Evolutionary conservation across 2,888 invertebrate species (phyloP), one percentile per base, ranked within the genome.

Genomic region (Pseudococcus longispinus): DNA sequence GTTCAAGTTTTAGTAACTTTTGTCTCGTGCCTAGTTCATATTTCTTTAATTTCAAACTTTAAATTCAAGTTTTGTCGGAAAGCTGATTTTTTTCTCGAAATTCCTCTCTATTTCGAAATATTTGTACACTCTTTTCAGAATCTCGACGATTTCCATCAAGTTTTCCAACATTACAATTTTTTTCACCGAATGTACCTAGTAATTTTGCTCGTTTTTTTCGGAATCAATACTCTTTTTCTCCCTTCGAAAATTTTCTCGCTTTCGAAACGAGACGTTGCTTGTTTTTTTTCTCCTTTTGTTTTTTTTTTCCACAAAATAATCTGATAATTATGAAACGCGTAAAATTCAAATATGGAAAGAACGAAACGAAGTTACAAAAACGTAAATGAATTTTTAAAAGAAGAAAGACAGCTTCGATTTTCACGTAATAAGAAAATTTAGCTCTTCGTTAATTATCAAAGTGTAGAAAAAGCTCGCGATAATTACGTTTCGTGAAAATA

Each of bases 401-500:
- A 60, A 23, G 60, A 60, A 60, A 60, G 60, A 70, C 18, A 32
- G 70, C 29, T 70, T 70, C 60, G 60, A 60, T 60, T 60, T 23
- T 60, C 13, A 23, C 20, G 23, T 60, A 60, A 60, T 60, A 23
- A 23, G 60, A 60, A 60, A 70, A 70, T 70, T 70, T 6, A 32
- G 32, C 70, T 26, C 5, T 70, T 70, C 70, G 29, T 70, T 70
- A 70, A 70, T 70, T 29, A 70, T 70, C 18, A 70, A 70, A 70
- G 70, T 70, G 9, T 65, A 3, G 70, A 65, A 65, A 26, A 65
- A 65, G 65, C 26, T 65, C 26, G 70, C 29, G 29, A 70, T 70
- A 70, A 29, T 70, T 70, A 29, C 29, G 70, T 70, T 70, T 70
- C 70, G 15, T 26, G 2, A 18, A 70, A 70, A 70, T 23, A 60